phyloP scores from a whole-genome alignment of 1,140 invertebrate genomes.

The Pseudachorutes palmiensis region DNA sequence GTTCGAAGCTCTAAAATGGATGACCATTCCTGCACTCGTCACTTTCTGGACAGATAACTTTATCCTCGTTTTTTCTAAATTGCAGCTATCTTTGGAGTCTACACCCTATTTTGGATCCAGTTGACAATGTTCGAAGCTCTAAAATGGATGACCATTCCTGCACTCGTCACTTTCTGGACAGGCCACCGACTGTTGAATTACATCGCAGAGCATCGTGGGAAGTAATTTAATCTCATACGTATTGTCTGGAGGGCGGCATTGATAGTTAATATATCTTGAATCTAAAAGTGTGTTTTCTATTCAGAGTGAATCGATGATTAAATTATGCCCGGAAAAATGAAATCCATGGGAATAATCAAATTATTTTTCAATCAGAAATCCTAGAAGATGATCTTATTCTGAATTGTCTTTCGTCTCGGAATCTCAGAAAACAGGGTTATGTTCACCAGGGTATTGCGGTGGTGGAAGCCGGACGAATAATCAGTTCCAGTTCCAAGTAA shows the following conservation, averaged over 20 bases:
- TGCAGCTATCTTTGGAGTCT: conserved; percentile 36
- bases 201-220: conserved; percentile 21
- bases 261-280: too few relatives aligned
- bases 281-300: too few relatives aligned
- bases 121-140: conserved; percentile 38
- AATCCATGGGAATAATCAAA: too few relatives aligned
- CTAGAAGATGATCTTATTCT: too few relatives aligned
- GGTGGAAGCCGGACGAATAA: too few relatives aligned
- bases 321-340: too few relatives aligned
- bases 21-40: too few relatives aligned
- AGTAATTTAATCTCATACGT: background rate
- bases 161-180: conserved; percentile 28
- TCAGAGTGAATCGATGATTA: too few relatives aligned
- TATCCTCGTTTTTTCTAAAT: conserved; percentile 12
- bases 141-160: conserved; percentile 30
- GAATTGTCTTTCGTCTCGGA: background rate
- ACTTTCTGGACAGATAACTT: too few relatives aligned
- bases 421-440: background rate
- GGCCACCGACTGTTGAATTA: conserved; percentile 30
- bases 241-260: too few relatives aligned
- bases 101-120: conserved; percentile 32
- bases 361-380: conserved; percentile 3
- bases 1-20: conserved; percentile 37
- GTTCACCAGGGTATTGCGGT: conserved; percentile 9
- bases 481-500: too few relatives aligned